Conservation (phyloP, 1,140 invertebrate genomes). For the Bicyclus anynana region DNA sequence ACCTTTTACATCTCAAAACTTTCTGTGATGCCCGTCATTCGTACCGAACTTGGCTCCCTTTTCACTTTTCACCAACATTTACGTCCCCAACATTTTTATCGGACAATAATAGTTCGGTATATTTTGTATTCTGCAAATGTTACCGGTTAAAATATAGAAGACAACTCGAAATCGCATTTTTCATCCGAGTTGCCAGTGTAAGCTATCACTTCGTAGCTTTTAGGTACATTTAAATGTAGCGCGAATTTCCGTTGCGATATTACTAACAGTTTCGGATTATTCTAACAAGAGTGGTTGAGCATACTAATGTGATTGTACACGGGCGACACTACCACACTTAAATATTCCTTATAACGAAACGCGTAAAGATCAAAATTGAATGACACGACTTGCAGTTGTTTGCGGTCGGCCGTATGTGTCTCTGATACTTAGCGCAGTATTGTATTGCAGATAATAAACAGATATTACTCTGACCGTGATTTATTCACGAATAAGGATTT, state of each 20-base stretch:
- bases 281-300: constrained; percentile 26
- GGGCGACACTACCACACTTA: neutral
- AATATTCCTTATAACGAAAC: neutral
- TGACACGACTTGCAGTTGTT: neutral
- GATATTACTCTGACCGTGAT: constrained; percentile 18
- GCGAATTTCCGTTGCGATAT: constrained; percentile 24
- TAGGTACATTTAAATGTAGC: constrained; percentile 20
- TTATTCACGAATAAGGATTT: constrained; percentile 7
- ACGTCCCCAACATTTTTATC: too few relatives aligned
- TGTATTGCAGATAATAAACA: constrained; percentile 19
- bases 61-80: too few relatives aligned
- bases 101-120: too few relatives aligned
- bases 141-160: neutral
- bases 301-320: constrained; percentile 18
- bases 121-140: neutral
- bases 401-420: neutral
- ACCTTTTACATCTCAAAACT: too few relatives aligned
- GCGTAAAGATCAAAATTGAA: neutral
- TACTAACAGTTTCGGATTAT: constrained; percentile 29
- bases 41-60: too few relatives aligned
- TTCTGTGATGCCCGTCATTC: too few relatives aligned
- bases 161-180: neutral
- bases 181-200: neutral
- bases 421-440: neutral
- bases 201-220: neutral